Base-by-base conservation (phyloP, 37 sponge, comb jelly and placozoan species). In the Oopsacas minuta region DNA sequence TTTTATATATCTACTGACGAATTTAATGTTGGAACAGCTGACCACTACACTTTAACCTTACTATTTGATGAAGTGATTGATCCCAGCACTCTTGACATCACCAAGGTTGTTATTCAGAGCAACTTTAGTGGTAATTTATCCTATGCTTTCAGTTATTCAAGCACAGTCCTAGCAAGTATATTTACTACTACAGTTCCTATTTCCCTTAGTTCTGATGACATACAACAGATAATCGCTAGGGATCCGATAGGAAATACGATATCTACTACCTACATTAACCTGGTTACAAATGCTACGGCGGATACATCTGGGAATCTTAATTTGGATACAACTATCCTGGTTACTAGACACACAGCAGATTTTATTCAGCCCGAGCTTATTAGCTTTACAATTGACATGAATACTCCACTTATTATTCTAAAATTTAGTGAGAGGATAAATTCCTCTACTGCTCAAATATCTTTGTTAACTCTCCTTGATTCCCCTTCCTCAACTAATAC, bases 51-150 rank as follows among this genome's bases (percentile, higher is more conserved):
- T 61, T n/a, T 91, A 32, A 85, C 81, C 0, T 30, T 94, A 3
- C 53, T 42, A 37, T 91, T 94, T 88, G 94, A 94, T 88, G 94
- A 94, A 37, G 39, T 38, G 0, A 88, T 94, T 36, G 84, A 89
- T 81, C 84, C 81, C 30, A 36, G 81, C 1, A 81, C 91, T 52
- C 36, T 86, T 35, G 86, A 87, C 75, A 83, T 90, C 51, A 82
- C 82, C 0, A 38, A 42, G 35, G 38, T 93, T 1, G 38, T 81
- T 7, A 22, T 94, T 81, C 88, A 87, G 75, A 86, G 75, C 30
- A 34, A 61, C 22, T 5, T 3, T 20, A 5, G 5, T 61, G 30
- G 75, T n/a, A 61, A 25, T 32, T 32, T 61, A 25, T 61, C 75
- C 75, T 61, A 61, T 61, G 28, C 75, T 10, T 34, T 61, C 7